A percentile compares a stretch with the other conserved stretches of the same genome.
Conservation (phyloP, 1,140 invertebrate genomes). For the Hormaphis cornu region DNA sequence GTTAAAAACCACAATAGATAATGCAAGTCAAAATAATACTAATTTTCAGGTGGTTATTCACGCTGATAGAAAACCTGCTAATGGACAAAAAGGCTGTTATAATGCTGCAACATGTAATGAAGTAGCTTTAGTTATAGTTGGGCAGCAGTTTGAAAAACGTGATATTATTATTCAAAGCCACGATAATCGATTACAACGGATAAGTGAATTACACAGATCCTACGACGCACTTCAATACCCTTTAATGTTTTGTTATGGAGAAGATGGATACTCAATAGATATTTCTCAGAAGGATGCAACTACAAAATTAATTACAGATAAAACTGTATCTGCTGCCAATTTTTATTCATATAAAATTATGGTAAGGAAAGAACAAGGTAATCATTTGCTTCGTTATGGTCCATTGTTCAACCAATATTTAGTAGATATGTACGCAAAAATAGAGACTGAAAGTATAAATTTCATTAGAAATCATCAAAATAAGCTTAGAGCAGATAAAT, state of each 20-base stretch:
- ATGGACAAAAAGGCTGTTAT: constrained; percentile 37
- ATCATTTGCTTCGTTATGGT: constrained; percentile 41
- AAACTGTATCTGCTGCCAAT: constrained; percentile 36
- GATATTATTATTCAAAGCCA: constrained; percentile 38
- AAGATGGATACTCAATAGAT: constrained; percentile 35
- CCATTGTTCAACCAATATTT: too few relatives aligned
- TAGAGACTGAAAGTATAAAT: too few relatives aligned
- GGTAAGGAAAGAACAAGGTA: constrained; percentile 47
- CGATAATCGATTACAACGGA: background rate
- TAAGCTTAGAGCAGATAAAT: constrained; percentile 44
- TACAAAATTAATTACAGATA: constrained; percentile 34
- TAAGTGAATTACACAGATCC: constrained; percentile 39
- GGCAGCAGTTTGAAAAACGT: constrained; percentile 36
- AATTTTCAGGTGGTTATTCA: constrained; percentile 33
- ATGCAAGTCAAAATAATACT: constrained; percentile 34
- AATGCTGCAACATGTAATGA: constrained; percentile 39
- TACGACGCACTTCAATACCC: constrained; percentile 43
- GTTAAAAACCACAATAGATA: constrained; percentile 38
- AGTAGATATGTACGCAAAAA: too few relatives aligned
- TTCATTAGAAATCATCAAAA: constrained; percentile 43
- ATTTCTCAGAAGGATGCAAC: constrained; percentile 38
- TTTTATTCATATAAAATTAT: constrained; percentile 37
- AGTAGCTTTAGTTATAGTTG: constrained; percentile 38
- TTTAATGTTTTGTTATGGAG: constrained; percentile 40
- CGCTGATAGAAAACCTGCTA: constrained; percentile 35